These are phyloP conservation scores for Gulo gulo DNA, from an alignment of 2,113 vertebrate genomes.

Conservation along the genomic window DNA sequence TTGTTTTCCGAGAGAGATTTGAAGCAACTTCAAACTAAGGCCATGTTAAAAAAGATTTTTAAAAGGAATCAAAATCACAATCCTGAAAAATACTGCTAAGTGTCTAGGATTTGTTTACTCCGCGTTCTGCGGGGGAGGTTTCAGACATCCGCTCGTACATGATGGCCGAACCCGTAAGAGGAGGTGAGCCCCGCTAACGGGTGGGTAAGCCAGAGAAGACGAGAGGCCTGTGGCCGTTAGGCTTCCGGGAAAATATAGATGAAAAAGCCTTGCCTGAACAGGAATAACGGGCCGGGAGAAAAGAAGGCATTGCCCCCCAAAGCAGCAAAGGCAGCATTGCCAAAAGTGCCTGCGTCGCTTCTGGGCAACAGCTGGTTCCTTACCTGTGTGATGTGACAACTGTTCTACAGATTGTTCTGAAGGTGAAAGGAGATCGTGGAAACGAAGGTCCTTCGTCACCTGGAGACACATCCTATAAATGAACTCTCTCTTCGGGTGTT, in stretches of 20 bases:
- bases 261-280: not conserved
- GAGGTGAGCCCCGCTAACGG: not conserved
- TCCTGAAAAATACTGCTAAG: not conserved
- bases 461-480: not conserved
- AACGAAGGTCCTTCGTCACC: not conserved
- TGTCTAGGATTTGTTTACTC: not conserved
- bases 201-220: not conserved
- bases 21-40: not conserved
- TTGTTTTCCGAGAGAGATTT: not conserved
- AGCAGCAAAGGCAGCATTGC: not conserved
- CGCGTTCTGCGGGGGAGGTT: too few relatives aligned
- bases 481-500: not conserved
- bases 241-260: not conserved
- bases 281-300: too few relatives aligned
- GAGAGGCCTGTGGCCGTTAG: not conserved
- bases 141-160: not conserved
- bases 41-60: not conserved
- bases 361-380: not conserved
- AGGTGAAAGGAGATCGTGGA: not conserved
- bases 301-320: not conserved
- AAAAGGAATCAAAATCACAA: not conserved
- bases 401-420: not conserved
- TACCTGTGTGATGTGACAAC: not conserved
- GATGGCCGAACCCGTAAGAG: too few relatives aligned
- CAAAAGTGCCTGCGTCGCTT: rapidly evolving